Evolutionary conservation across 2,113 vertebrate genomes (phyloP).

Genomic region (Sterrhoptilus dennistouni): DNA sequence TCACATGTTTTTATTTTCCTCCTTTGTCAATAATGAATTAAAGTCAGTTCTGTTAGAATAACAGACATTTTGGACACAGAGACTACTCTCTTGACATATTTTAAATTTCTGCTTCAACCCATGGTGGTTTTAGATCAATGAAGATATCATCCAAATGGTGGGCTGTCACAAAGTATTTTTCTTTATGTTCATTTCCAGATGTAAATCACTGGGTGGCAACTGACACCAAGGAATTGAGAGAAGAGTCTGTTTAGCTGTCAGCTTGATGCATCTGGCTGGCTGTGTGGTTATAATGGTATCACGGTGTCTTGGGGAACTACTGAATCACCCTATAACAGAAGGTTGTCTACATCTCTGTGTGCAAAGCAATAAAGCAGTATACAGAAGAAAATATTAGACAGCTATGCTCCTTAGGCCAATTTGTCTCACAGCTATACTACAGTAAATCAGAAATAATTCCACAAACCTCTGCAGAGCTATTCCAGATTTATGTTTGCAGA

Average conservation of each 20-base stretch:
- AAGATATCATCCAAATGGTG: background rate
- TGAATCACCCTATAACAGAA: constrained; percentile 12
- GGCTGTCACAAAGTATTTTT: background rate
- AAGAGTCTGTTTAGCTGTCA: background rate
- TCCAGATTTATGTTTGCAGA: background rate
- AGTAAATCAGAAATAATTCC: constrained; percentile 29
- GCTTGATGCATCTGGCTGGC: background rate
- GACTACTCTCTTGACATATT: background rate
- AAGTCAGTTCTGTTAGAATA: background rate
- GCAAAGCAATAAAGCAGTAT: background rate
- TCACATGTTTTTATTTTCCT: background rate
- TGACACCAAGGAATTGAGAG: background rate
- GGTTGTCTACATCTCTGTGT: background rate
- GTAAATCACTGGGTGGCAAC: background rate
- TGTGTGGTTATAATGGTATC: background rate
- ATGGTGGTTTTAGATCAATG: background rate
- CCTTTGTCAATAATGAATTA: background rate
- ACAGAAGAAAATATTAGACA: constrained; percentile 22
- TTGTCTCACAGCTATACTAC: background rate
- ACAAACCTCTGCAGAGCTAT: constrained; percentile 7
- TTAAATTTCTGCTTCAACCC: background rate
- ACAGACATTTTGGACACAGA: background rate
- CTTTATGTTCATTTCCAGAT: background rate
- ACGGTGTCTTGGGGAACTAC: background rate
- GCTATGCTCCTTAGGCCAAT: constrained; percentile 1